Base-by-base conservation (phyloP, 2,797 vertebrate species). In the Gallinago stenura region DNA sequence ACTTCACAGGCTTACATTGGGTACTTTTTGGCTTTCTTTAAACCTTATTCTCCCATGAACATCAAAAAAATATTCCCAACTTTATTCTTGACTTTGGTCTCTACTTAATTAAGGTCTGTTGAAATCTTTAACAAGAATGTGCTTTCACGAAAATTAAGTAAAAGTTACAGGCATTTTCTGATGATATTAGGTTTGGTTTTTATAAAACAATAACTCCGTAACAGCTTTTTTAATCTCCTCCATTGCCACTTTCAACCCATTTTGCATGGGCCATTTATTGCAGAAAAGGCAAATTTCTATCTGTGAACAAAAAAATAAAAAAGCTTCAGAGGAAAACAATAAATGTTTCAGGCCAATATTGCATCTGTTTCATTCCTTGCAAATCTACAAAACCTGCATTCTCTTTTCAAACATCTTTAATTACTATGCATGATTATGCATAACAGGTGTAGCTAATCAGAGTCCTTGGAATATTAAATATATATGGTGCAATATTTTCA, bases 251-350 rank as follows among this genome's bases (percentile, higher is more conserved):
- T 93, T 58, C 46, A 89, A 62, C 46, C 9, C 46, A 87, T 92
- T 90, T 92, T 90, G 25, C 86, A 96, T 72, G 90, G 81, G 66
- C 26, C 83, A 89, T 95, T 93, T 95, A 73, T 84, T 94, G 66
- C n/a, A 79, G 75, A 84, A 91, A 83, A 71, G 75, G 15, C 5
- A 87, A 84, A 87, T 89, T 87, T 93, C 80, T 91, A 21, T 81
- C 45, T 76, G 33, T 35, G 50, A 89, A 35, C 20, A 84, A 77
- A 7, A 83, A 45, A 9, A 56, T 41, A 26, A 41, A 89, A 79
- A 72, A 79, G 17, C 39, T 75, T 70, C 73, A 62, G 70, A 86
- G 22, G 21, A 87, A 94, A 95, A 58, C 58, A 88, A 31, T 66
- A 62, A 62, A 65, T 46, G 41, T 87, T 94, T 87, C 73, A 87